Evolutionary conservation across 1,140 invertebrate genomes (phyloP), one percentile per base, ranked within the genome.

Genomic region (Dendroctonus valens): DNA sequence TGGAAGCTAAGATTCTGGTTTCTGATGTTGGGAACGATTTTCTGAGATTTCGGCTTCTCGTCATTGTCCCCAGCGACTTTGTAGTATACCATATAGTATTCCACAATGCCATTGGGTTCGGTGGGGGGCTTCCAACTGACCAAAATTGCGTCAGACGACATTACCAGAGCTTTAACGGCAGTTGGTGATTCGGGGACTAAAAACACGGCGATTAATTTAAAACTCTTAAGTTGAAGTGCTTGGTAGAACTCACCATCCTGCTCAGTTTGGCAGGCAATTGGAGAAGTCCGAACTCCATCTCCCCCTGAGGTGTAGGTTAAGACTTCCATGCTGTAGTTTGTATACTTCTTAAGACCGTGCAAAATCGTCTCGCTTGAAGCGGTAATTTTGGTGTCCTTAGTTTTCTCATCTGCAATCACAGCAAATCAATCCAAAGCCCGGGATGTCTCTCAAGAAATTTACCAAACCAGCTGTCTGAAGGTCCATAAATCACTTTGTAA

Each of bases 261-360:
- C 83, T 96, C 92, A 51, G 96, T 98, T 79, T 93, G 91, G 74
- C 94, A 95, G 79, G 94, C 93, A 72, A 97, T 92, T 6, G 94
- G 90, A 15, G 86, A 84, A 74, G 92, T 94, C 66, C 91, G 87
- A 41, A 96, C 93, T 62, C 96, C 96, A 77, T 97, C 95, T n/a
- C 96, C 96, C 65, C 94, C 95, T 52, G 92, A 91, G 38, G 95
- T 98, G 73, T 89, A 97, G 49, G 95, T 94, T 67, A 97, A 79
- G 41, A 98, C 93, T 84, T 97, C 92, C 86, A 98, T 94, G 58
- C 92, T 96, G 80, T 98, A 98, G 81, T 98, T 98, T 0, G 95
- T 98, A 78, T 90, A 98, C 78, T 97, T 97, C 78, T 94, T 92
- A 37, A 98, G 81, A 53, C 91, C 93, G 75, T 95, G 91, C 6